A percentile compares a stretch with the other conserved stretches of the same genome.
phyloP scores from a whole-genome alignment of 2,113 vertebrate genomes.

The Stegastes partitus region DNA sequence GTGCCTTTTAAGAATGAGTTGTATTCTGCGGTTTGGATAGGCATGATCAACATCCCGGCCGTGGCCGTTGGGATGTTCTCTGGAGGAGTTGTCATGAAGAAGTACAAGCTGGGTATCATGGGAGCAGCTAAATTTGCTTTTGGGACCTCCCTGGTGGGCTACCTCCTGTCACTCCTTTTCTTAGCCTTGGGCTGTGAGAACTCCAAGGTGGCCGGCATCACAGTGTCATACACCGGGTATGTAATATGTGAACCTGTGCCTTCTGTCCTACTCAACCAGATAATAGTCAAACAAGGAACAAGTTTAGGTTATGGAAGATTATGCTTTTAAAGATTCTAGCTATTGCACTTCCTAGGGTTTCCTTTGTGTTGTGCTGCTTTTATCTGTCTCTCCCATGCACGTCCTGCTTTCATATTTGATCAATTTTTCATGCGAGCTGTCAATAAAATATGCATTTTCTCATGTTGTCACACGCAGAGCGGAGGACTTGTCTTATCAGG shows the following conservation, averaged over 20 bases:
- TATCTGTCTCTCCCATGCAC: constrained; percentile 16
- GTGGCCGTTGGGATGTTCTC: constrained; percentile 95
- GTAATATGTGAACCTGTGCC: constrained; percentile 5
- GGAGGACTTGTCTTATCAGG: constrained; percentile 68
- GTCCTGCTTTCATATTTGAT: constrained; percentile 15
- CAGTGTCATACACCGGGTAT: constrained; percentile 89
- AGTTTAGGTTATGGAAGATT: neutral
- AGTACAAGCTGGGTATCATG: constrained; percentile 86
- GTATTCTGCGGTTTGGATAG: constrained; percentile 73
- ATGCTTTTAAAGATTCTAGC: neutral
- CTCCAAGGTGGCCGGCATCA: constrained; percentile 90
- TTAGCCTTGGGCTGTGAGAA: constrained; percentile 92
- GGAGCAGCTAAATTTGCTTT: constrained; percentile 91
- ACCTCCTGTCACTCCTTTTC: constrained; percentile 89
- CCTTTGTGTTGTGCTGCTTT: neutral
- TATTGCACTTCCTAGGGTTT: neutral
- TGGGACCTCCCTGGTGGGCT: constrained; percentile 89
- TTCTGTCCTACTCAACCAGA: neutral
- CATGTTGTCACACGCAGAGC: constrained; percentile 74
- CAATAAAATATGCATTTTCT: constrained; percentile 39
- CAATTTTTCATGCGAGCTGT: constrained; percentile 21
- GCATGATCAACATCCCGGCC: constrained; percentile 93
- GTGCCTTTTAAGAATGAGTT: constrained; percentile 18
- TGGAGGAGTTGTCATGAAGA: constrained; percentile 93
- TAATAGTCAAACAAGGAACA: neutral